Evolutionary conservation across 2,113 vertebrate species (phyloP), one percentile per base, ranked within the genome.

Genomic region (Neogobius melanostomus): DNA sequence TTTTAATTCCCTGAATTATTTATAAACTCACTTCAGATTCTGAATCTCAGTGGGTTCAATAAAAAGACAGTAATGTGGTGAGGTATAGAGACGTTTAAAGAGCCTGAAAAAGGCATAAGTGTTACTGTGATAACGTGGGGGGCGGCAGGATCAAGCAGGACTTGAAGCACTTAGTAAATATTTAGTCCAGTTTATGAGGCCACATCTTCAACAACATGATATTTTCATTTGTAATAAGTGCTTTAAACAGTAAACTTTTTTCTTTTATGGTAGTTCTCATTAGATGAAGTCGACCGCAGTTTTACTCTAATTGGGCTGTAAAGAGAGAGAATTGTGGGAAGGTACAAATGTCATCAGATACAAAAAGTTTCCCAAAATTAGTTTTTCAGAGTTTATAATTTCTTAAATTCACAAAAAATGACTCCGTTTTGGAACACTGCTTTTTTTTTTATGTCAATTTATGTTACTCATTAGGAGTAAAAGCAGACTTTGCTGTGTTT

Each of bases 291-390:
- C 45, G 28, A 11, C n/a, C 45, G 47, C 61, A 64, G 9, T 16
- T 56, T 12, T 57, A 76, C 45, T 21, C 47, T 68, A 44, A 64
- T 46, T 69, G 44, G 21, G 59, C 51, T 42, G 28, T 28, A 61
- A n/a, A 36, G 51, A 49, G 28, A 7, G 28, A 14, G 28, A n/a
- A 51, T n/a, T 16, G 42, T 8, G 6, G n/a, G 45, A 63, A 42
- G 11, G 46, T 17, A 61, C 48, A 62, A 44, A 48, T 64, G 46
- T 61, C 12, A 47, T 9, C 3, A 17, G 69, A 42, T 60, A 45
- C 14, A 53, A 59, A 48, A 42, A 57, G 21, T 12, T 42, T 59
- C 56, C 50, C 10, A n/a, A 44, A 61, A 61, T n/a, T 4, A 44
- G 14, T 3, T 44, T 43, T 43, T 44, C 42, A 44, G 8, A 44